Evolutionary conservation across 2,888 invertebrate species (phyloP).

Genomic region (Acrobasis repandana): DNA sequence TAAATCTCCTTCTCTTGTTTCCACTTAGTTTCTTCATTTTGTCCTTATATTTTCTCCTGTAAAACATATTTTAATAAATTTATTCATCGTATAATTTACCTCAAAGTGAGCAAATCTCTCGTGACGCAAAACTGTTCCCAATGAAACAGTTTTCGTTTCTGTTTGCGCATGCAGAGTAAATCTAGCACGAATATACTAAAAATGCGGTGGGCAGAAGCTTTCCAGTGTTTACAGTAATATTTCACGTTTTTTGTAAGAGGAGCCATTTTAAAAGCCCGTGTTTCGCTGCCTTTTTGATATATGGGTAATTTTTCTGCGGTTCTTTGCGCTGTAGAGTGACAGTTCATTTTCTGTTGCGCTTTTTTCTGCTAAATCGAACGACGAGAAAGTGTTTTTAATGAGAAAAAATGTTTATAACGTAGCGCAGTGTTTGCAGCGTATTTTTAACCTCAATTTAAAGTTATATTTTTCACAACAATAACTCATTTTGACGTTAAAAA

Average conservation of each 20-base stretch:
- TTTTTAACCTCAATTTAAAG: not conserved
- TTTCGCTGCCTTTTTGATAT: slow-evolving; percentile 43
- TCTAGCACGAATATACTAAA: slow-evolving; percentile 40
- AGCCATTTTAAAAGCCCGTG: slow-evolving; percentile 43
- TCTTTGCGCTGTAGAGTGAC: slow-evolving; percentile 21
- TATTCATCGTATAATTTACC: not conserved
- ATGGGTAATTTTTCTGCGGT: slow-evolving; percentile 37
- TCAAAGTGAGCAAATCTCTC: not conserved
- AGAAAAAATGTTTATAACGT: not conserved
- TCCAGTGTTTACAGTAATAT: slow-evolving; percentile 48
- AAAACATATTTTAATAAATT: too few relatives aligned
- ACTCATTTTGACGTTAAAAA: too few relatives aligned
- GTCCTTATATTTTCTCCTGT: too few relatives aligned
- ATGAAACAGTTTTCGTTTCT: slow-evolving; percentile 1
- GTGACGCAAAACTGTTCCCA: not conserved
- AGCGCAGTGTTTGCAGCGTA: not conserved
- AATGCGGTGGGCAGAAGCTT: slow-evolving; percentile 39
- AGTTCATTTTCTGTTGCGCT: slow-evolving; percentile 20
- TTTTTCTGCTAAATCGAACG: slow-evolving; percentile 8
- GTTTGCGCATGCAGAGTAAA: slow-evolving; percentile 31
- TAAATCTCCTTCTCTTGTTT: too few relatives aligned
- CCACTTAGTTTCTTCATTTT: too few relatives aligned
- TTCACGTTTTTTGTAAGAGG: slow-evolving; percentile 41
- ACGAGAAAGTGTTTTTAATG: not conserved
- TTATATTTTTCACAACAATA: not conserved